Evolutionary conservation across 2,888 invertebrate species (phyloP).

Genomic region (Isoperla grammatica): DNA sequence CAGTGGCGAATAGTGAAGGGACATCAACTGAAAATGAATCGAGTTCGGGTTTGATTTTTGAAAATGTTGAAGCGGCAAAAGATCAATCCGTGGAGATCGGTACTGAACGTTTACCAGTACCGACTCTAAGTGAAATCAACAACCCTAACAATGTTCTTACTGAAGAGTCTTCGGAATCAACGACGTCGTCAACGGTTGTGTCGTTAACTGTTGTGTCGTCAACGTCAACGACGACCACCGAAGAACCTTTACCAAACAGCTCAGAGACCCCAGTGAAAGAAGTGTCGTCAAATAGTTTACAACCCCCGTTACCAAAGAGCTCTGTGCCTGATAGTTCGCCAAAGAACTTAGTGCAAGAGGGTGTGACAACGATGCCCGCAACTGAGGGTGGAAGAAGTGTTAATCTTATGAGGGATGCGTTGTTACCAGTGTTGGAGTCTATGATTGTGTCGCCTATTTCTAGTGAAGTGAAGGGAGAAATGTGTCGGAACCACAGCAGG

Average conservation of each 20-base stretch:
- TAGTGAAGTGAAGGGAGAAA: slow-evolving; percentile 16
- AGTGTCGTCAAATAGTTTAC: no score
- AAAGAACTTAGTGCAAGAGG: no score
- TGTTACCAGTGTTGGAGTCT: slow-evolving; percentile 13
- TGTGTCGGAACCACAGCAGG: slow-evolving; percentile 25
- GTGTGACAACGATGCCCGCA: no score
- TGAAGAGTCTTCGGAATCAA: neutral
- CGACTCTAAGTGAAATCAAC: neutral
- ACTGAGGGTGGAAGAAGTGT: neutral
- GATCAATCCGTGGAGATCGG: no score
- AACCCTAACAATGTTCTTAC: no score
- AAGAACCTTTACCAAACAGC: neutral
- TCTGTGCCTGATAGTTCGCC: no score
- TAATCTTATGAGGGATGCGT: slow-evolving; percentile 4
- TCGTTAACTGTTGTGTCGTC: no score
- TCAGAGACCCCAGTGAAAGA: no score
- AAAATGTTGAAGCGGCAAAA: neutral
- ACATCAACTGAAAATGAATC: neutral
- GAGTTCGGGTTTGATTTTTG: neutral
- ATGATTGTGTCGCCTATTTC: slow-evolving; percentile 23
- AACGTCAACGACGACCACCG: neutral
- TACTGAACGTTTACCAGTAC: neutral
- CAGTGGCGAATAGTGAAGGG: neutral
- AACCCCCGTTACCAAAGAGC: no score
- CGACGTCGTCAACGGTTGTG: no score